Base-by-base conservation (phyloP, 2,113 vertebrate species). In the Rynchops niger region DNA sequence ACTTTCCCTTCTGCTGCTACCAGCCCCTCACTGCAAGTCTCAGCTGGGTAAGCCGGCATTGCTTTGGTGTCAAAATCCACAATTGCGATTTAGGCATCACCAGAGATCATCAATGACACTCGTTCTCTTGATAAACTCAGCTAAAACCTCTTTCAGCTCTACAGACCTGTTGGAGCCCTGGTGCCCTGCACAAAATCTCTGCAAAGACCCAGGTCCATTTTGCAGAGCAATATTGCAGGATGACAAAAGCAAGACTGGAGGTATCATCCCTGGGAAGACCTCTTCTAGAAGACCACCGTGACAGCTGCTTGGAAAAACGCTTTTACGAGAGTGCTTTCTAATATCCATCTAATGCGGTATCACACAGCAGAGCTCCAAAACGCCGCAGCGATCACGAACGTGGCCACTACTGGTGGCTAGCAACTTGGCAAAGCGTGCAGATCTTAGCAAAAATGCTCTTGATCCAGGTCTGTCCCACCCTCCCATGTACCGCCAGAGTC, bases 351-450 rank as follows among this genome's bases (percentile, higher is more conserved):
- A 52, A 61, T 1, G 78, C 15, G 1, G 43, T 15, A n/a, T 61
- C 90, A 21, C 56, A 9, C 55, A 15, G 77, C 86, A 74, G 56
- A 82, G 87, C 61, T 21, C 34, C 2, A 9, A 59, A 85, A 91
- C 0, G 1, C 70, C 1, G 0, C 84, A 29, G 50, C 25, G 2
- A 67, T 22, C 90, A 40, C 4, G 0, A 12, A 19, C 2, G 11
- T 29, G 63, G 66, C 59, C 66, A 38, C 70, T 5, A 43, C 85
- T 45, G 38, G 34, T 65, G 53, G 69, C 73, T 49, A 55, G 52
- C 14, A 14, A 2, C 63, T 34, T 27, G n/a, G 49, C 47, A 81
- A 91, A 96, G 49, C 1, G 2, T 30, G 3, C 2, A 16, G 34
- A 82, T 22, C n/a, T 78, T 15, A 23, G 23, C 36, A 85, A 74